Evolutionary conservation across 2,113 vertebrate species (phyloP).

Genomic region (Diglossa brunneiventris): DNA sequence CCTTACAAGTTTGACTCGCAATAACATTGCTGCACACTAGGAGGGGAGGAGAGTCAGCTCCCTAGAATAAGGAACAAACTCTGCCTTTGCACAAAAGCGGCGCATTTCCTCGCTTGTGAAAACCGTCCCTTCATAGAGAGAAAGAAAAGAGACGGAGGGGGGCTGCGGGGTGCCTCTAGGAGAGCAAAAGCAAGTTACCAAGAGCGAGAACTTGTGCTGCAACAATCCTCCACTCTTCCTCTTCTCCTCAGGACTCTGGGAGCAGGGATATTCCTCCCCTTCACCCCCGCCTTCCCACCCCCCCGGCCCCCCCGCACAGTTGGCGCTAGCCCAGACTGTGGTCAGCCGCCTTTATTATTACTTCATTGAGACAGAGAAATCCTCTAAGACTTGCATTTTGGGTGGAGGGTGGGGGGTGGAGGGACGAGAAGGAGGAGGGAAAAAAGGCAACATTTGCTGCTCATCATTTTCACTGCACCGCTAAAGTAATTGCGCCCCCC

Average conservation of each 20-base stretch:
- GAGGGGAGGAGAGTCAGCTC: constrained; percentile 66
- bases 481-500: constrained; percentile 71
- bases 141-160: neutral
- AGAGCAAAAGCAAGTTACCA: constrained; percentile 56
- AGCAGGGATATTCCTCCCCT: constrained; percentile 24
- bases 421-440: constrained; percentile 35
- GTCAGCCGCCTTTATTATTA: constrained; percentile 58
- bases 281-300: neutral
- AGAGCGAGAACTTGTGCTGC: constrained; percentile 63
- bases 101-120: constrained; percentile 34
- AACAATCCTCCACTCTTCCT: constrained; percentile 19
- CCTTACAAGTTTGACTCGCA: constrained; percentile 65
- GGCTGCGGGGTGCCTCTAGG: neutral
- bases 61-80: constrained; percentile 66
- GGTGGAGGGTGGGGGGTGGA: constrained; percentile 61
- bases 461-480: constrained; percentile 70
- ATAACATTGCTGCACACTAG: constrained; percentile 49
- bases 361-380: constrained; percentile 70
- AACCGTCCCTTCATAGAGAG: constrained; percentile 27
- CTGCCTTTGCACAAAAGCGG: constrained; percentile 68
- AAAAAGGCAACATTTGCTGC: constrained; percentile 68
- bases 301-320: neutral
- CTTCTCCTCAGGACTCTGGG: neutral
- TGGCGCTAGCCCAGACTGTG: constrained; percentile 57
- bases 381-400: constrained; percentile 66